Base-by-base conservation (phyloP, 2,888 invertebrate genomes). In the Drepanosiphum platanoidis region DNA sequence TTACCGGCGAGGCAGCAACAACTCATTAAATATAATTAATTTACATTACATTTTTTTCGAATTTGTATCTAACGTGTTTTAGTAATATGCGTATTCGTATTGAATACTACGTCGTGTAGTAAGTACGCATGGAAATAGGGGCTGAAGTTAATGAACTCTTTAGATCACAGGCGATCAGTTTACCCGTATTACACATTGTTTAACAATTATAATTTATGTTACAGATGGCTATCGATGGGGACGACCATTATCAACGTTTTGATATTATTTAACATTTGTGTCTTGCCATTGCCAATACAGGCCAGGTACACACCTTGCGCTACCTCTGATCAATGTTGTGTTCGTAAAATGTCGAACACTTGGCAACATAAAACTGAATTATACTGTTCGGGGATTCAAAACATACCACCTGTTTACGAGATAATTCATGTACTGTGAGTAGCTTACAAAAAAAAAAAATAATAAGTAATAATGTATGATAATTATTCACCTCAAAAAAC, bases 381-480 rank as follows among this genome's bases (percentile, higher is more conserved):
- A 61, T 27, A 61, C 18, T 77, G 77, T 39, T 39, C 27, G 18
- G 61, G 58, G 18, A 61, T 61, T 9, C 36, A 77, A 77, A 27
- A 4, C 22, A 36, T 77, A 61, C 77, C 77, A 5, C 13, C 27
- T 27, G 61, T 77, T 18, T 0, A 61, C 27, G 61, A 61, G 9
- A n/a, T 27, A 5, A 61, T 77, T 27, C 58, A 77, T 4, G 61
- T 77, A 27, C 39, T 77, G 77, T 77, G 18, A 77, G 77, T 77
- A 61, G 22, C 22, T 27, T n/a, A n/a, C n/a, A n/a, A n/a, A n/a
- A n/a, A n/a, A n/a, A n/a, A n/a, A n/a, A n/a, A n/a, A n/a, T n/a
- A n/a, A n/a, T n/a, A n/a, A n/a, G n/a, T n/a, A n/a, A n/a, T n/a
- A n/a, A n/a, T n/a, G n/a, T n/a, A n/a, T n/a, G n/a, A n/a, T n/a